Conservation (phyloP, 1,140 invertebrate genomes). For the Drosophila persimilis region DNA sequence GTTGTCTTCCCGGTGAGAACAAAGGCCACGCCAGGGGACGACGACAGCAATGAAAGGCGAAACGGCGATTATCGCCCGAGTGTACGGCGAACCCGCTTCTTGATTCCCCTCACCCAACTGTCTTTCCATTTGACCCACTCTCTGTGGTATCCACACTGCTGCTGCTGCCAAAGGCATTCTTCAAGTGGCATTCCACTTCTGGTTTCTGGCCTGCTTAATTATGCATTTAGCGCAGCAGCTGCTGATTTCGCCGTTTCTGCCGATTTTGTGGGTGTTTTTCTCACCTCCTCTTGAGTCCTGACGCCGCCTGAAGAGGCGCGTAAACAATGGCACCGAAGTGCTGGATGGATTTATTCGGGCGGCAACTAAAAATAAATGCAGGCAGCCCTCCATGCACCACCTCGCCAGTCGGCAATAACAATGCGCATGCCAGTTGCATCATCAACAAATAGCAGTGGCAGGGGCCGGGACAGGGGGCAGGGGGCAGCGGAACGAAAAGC, state of each 20-base stretch:
- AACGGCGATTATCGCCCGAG: conserved; percentile 34
- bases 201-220: conserved; percentile 58
- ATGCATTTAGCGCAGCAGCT: conserved; percentile 54
- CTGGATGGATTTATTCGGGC: conserved; percentile 62
- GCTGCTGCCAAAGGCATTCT: neutral
- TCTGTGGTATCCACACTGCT: no score
- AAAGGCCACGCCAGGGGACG: conserved; percentile 3
- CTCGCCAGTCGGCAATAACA: conserved; percentile 53
- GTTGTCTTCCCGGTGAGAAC: conserved; percentile 8
- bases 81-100: neutral
- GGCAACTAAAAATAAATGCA: conserved; percentile 71
- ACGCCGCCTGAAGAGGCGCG: conserved; percentile 1
- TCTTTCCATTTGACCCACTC: neutral
- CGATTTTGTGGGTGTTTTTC: conserved; percentile 1
- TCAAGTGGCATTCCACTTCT: conserved; percentile 4
- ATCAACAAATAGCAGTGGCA: conserved; percentile 1
- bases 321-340: conserved; percentile 46
- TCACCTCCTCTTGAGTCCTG: neutral
- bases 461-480: neutral
- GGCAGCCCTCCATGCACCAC: conserved; percentile 29
- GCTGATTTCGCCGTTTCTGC: neutral
- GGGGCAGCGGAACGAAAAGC: neutral
- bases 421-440: conserved; percentile 68
- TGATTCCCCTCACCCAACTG: neutral
- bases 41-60: conserved; percentile 30